Base-by-base conservation (phyloP, 2,113 vertebrate species). In the Oreochromis spilurus region DNA sequence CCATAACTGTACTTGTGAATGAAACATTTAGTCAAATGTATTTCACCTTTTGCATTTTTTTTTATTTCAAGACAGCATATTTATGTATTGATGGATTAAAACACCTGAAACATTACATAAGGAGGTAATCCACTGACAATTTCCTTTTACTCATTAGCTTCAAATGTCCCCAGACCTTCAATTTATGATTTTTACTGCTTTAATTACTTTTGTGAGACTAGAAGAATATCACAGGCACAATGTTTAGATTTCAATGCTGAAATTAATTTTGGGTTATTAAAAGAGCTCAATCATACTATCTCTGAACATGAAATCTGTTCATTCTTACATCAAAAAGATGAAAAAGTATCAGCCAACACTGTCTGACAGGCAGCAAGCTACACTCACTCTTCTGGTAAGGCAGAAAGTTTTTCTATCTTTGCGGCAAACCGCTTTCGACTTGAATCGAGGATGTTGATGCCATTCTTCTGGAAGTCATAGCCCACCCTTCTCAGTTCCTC, bases 401-500 rank as follows among this genome's bases (percentile, higher is more conserved):
- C 40, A 40, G 10, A 2, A 48, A 96, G 89, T 80, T 89, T 97
- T 92, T 94, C 85, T 9, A 97, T 36, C 90, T 96, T 97, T 78
- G 95, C 88, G 45, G 83, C 82, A 84, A 97, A 97, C 9, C 96
- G 94, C 81, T 96, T 96, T 86, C 85, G 83, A 92, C 97, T 97
- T 7, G 83, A 31, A 88, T 95, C 91, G 13, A 97, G 81, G 85
- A 97, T 85, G 52, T 19, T 19, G 26, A 97, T 96, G 10, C 96
- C 97, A n/a, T 92, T 95, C 36, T 87, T 90, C 82, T 91, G 43
- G 38, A 97, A 97, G 85, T 97, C 91, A 93, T 96, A 98, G 10
- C 91, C 92, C 50, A 95, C 10, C 12, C 78, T 90, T 45, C 91
- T 50, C 52, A 97, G 82, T 70, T 94, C 84, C 40, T 91, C 85